These are phyloP conservation scores for Pollenia labialis DNA, from an alignment of 2,888 invertebrate species.

Conservation along the genomic window DNA sequence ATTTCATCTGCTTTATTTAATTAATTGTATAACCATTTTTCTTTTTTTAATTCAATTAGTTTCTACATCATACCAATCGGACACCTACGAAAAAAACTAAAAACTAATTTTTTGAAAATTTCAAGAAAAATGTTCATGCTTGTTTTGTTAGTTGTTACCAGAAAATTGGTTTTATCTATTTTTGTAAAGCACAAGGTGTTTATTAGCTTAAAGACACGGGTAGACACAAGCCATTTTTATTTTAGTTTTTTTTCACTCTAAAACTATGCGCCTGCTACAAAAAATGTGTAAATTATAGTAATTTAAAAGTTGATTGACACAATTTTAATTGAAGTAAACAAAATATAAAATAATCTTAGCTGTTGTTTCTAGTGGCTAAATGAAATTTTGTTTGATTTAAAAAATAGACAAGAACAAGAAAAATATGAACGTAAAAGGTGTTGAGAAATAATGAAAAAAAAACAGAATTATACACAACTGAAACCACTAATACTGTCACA, in stretches of 20 bases:
- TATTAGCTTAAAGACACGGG: slow-evolving; percentile 46
- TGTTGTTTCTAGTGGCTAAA: not conserved
- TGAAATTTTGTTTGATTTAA: no score
- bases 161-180: slow-evolving; percentile 43
- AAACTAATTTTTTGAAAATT: not conserved
- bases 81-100: slow-evolving; percentile 44
- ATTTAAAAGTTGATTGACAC: slow-evolving; percentile 49
- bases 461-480: no score
- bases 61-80: slow-evolving; percentile 12
- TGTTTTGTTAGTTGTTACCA: slow-evolving; percentile 3
- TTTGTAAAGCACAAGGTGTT: slow-evolving; percentile 41
- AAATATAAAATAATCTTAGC: not conserved
- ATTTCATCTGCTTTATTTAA: not conserved
- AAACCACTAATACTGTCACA: no score
- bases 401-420: no score
- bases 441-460: no score
- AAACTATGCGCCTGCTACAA: slow-evolving; percentile 50
- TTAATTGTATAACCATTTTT: not conserved
- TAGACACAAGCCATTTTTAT: slow-evolving; percentile 4
- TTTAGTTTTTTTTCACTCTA: not conserved
- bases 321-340: slow-evolving; percentile 22
- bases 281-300: slow-evolving; percentile 49
- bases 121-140: not conserved
- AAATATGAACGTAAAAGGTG: no score
- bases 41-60: not conserved